phyloP scores from a whole-genome alignment of 2,113 vertebrate species.

The Lasiurus borealis region DNA sequence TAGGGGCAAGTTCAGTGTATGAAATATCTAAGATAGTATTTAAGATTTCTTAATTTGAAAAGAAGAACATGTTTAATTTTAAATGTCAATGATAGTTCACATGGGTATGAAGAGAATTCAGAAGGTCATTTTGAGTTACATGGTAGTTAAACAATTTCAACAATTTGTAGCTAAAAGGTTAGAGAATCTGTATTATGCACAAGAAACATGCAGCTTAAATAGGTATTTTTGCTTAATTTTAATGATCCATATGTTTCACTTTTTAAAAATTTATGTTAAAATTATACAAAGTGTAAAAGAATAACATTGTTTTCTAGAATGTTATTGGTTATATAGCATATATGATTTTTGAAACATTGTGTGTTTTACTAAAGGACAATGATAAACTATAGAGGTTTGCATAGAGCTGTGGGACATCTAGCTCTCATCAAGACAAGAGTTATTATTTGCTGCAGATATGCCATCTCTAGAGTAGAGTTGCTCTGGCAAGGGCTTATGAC shows the following conservation, averaged over 20 bases:
- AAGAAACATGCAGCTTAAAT: neutral
- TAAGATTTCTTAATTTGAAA: constrained; percentile 39
- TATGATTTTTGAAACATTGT: neutral
- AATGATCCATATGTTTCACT: neutral
- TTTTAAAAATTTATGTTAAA: neutral
- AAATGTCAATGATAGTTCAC: neutral
- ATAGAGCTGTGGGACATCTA: no score
- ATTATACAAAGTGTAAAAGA: constrained; percentile 13
- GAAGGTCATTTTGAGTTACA: constrained; percentile 10
- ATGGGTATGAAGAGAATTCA: neutral
- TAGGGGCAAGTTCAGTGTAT: neutral
- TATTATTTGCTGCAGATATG: neutral
- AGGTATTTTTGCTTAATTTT: constrained; percentile 11
- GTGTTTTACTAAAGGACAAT: neutral
- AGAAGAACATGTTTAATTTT: constrained; percentile 34
- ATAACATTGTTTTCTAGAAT: neutral
- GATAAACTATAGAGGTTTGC: neutral
- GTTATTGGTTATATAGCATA: neutral
- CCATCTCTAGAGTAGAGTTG: neutral
- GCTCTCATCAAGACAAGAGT: neutral
- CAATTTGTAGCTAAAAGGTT: neutral
- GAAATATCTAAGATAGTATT: neutral
- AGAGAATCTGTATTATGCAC: neutral
- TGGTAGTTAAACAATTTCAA: constrained; percentile 32
- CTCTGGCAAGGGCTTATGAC: neutral